Evolutionary conservation across 1,140 invertebrate genomes (phyloP).

Genomic region (Euborellia annulipes): DNA sequence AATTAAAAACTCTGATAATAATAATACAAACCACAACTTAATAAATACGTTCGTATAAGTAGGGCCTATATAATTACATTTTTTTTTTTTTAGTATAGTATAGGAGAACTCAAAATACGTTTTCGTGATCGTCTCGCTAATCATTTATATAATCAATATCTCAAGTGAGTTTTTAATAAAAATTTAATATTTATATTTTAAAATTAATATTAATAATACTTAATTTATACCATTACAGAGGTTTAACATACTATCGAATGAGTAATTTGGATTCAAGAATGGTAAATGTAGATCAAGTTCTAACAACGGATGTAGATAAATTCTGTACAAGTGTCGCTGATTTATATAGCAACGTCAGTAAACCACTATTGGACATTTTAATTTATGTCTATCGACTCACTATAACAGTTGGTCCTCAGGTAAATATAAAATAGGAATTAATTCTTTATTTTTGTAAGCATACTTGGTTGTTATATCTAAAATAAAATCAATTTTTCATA

Average conservation of each 20-base stretch:
- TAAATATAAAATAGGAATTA: too few relatives aligned
- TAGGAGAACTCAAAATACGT: constrained; percentile 82
- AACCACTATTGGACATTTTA: constrained; percentile 85
- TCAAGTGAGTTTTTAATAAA: constrained; percentile 51
- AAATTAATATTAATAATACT: not conserved
- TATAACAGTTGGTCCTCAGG: constrained; percentile 60
- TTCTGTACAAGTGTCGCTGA: constrained; percentile 92
- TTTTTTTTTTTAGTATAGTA: constrained; percentile 47
- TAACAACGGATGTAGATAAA: constrained; percentile 94
- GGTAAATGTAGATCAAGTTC: constrained; percentile 87
- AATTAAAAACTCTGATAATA: too few relatives aligned
- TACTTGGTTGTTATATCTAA: too few relatives aligned
- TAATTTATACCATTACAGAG: constrained; percentile 38
- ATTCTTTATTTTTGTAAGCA: too few relatives aligned
- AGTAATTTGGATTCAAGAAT: constrained; percentile 88
- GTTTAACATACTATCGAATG: constrained; percentile 96
- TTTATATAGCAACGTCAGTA: constrained; percentile 93
- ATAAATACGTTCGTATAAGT: too few relatives aligned
- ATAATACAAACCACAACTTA: too few relatives aligned
- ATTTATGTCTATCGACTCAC: constrained; percentile 88
- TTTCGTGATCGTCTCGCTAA: constrained; percentile 78
- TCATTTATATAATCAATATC: constrained; percentile 78
- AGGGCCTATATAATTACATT: too few relatives aligned
- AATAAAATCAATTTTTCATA: too few relatives aligned
- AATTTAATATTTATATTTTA: not conserved